These are phyloP conservation scores for Gallinago undulata DNA, from an alignment of 2,113 vertebrate species.

Conservation along the genomic window DNA sequence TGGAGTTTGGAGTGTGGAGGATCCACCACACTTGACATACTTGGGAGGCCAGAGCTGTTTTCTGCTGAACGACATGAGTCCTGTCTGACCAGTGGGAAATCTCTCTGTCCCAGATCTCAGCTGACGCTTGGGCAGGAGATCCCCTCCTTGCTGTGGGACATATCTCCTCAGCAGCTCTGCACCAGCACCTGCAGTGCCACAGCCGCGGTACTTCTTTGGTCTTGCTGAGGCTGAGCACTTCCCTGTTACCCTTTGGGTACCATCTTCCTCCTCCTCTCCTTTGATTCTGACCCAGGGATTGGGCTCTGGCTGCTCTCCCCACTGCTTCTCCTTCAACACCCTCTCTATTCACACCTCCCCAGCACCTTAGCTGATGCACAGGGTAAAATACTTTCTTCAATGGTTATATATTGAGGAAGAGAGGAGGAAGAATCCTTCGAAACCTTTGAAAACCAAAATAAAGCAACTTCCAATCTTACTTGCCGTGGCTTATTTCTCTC, in stretches of 20 bases:
- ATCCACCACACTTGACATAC: not conserved
- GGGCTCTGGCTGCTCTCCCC: not conserved
- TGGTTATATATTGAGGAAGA: not conserved
- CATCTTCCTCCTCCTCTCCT: not conserved
- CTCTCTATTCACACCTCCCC: not conserved
- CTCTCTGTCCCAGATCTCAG: not conserved
- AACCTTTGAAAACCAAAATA: not conserved
- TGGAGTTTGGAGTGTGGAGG: not conserved
- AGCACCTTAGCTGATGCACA: not conserved
- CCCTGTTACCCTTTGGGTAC: not conserved
- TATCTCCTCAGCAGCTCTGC: not conserved
- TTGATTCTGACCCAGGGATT: not conserved
- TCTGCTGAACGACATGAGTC: not conserved
- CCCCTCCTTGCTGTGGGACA: not conserved
- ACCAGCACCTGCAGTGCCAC: not conserved
- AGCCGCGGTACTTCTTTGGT: accelerated
- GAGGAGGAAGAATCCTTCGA: not conserved
- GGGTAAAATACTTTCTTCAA: not conserved
- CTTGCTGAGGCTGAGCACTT: not conserved
- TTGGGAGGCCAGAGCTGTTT: not conserved
- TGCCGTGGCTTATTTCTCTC: not conserved
- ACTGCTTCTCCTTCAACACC: not conserved
- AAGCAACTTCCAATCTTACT: not conserved
- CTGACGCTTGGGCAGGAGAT: not conserved
- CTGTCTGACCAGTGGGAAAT: not conserved